Conservation (phyloP, 2,113 vertebrate species). For the Mormyrus iriodes region DNA sequence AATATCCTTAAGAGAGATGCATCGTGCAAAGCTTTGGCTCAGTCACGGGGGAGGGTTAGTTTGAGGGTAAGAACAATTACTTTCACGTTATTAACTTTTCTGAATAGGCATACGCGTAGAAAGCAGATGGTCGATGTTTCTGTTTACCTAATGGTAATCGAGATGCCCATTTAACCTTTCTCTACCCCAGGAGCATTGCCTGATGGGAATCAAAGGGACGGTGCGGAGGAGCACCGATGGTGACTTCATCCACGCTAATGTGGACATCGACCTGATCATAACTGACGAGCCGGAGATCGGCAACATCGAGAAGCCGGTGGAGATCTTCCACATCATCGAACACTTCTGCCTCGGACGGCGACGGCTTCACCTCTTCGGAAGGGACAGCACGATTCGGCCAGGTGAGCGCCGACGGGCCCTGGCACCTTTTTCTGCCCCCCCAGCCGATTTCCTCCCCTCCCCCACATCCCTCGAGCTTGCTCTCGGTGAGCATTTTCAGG, state of each 20-base stretch:
- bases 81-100: slow-evolving; percentile 14
- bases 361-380: slow-evolving; percentile 87
- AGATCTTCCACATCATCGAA: slow-evolving; percentile 98
- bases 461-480: neutral
- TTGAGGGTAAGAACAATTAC: neutral
- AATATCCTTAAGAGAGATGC: neutral
- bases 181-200: slow-evolving; percentile 80
- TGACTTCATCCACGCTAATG: slow-evolving; percentile 96
- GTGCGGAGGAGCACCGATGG: slow-evolving; percentile 89
- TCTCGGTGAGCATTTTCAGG: neutral
- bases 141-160: neutral
- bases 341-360: slow-evolving; percentile 92
- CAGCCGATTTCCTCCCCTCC: neutral
- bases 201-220: slow-evolving; percentile 97
- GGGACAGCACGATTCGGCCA: slow-evolving; percentile 92
- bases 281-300: slow-evolving; percentile 96
- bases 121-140: slow-evolving; percentile 6
- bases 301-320: slow-evolving; percentile 95
- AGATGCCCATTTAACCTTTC: neutral
- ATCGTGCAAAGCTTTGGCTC: neutral
- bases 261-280: slow-evolving; percentile 96
- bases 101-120: neutral
- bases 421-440: neutral
- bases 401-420: slow-evolving; percentile 52
- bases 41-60: neutral